A percentile compares a stretch with the other conserved stretches of the same genome.
These are phyloP conservation scores for Mormyrops attenuatus DNA, from an alignment of 2,797 vertebrate genomes.

Conservation along the genomic window DNA sequence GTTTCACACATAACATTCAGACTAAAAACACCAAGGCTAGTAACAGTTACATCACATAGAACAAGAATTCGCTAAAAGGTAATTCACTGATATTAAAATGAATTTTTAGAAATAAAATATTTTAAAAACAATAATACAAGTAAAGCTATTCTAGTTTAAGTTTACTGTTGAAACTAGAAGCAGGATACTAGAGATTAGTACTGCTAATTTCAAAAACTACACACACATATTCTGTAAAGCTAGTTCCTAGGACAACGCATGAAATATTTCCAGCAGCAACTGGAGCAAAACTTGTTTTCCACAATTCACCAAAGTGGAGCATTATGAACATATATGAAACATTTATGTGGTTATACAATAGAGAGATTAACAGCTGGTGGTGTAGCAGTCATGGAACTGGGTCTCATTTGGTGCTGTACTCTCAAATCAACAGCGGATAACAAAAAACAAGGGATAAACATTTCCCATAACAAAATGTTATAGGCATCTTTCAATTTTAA, in stretches of 20 bases:
- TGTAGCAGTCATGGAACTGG: not conserved
- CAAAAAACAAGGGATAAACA: not conserved
- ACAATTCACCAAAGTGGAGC: not conserved
- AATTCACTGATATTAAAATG: not conserved
- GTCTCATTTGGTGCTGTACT: not conserved
- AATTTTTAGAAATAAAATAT: not conserved
- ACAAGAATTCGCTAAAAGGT: not conserved
- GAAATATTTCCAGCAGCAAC: not conserved
- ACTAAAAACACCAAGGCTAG: not conserved
- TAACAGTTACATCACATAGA: not conserved
- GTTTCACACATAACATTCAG: not conserved
- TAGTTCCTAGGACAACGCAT: not conserved
- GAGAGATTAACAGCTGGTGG: not conserved
- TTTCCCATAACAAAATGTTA: not conserved
- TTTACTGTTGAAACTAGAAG: not conserved
- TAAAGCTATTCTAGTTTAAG: not conserved
- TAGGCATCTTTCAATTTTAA: not conserved
- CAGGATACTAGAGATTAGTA: not conserved
- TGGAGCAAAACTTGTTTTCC: not conserved
- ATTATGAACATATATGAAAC: not conserved
- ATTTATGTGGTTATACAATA: not conserved
- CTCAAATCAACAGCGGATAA: not conserved
- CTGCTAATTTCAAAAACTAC: not conserved
- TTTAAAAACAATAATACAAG: not conserved
- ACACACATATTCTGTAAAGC: not conserved